Conservation (phyloP, 2,113 vertebrate species). For the Pavo muticus region DNA sequence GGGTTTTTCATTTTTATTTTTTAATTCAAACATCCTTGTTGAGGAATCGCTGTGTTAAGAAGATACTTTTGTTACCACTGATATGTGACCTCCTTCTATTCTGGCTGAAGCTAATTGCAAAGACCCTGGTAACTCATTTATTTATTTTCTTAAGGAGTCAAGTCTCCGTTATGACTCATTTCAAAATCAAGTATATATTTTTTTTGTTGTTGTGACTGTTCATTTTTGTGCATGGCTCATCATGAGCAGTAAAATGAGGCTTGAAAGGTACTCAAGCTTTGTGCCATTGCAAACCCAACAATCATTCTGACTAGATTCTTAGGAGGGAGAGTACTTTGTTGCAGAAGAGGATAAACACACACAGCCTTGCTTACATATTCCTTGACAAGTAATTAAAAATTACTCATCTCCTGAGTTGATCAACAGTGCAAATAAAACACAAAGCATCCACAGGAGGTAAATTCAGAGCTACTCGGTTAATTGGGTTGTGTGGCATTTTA, state of each 20-base stretch:
- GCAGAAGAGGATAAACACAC: not conserved
- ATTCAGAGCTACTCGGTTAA: conserved; percentile 56
- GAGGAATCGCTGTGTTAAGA: not conserved
- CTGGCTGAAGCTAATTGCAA: not conserved
- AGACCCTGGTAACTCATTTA: not conserved
- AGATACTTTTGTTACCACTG: not conserved
- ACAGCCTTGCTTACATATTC: not conserved
- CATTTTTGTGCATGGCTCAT: not conserved
- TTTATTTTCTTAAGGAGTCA: not conserved
- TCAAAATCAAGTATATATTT: not conserved
- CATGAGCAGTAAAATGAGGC: not conserved
- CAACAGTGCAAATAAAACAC: conserved; percentile 44
- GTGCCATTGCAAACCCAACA: not conserved
- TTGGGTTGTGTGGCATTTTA: conserved; percentile 39
- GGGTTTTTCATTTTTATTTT: not conserved
- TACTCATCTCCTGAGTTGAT: conserved; percentile 34
- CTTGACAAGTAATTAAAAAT: conserved; percentile 42
- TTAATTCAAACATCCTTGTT: not conserved
- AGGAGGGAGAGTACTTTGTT: not conserved
- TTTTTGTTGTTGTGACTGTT: not conserved
- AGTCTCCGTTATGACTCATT: not conserved
- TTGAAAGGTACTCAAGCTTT: not conserved
- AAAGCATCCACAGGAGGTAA: conserved; percentile 53
- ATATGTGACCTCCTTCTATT: not conserved
- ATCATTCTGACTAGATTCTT: not conserved